These are phyloP conservation scores for Lasioglossum figueresi DNA, from an alignment of 2,888 invertebrate genomes.

Conservation along the genomic window DNA sequence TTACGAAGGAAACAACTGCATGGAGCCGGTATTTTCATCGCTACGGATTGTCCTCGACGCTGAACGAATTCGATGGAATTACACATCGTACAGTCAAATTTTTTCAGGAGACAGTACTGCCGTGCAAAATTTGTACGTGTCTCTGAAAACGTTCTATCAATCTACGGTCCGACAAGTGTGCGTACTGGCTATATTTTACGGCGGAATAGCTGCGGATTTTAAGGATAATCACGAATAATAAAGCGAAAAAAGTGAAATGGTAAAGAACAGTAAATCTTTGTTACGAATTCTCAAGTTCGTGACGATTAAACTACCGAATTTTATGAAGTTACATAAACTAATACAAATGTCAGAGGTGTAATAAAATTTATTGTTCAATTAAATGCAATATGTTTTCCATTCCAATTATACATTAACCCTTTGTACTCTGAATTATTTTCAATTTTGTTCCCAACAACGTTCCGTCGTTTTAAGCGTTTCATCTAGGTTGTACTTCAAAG, in stretches of 20 bases:
- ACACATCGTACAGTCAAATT: not conserved
- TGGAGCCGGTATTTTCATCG: not conserved
- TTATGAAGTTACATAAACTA: not conserved
- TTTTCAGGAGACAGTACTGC: not conserved
- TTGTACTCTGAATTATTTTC: not conserved
- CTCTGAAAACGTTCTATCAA: not conserved
- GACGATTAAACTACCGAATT: not conserved
- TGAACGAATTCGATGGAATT: conserved; percentile 12
- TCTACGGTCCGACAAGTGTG: not conserved
- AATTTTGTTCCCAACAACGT: not conserved
- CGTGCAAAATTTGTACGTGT: not conserved
- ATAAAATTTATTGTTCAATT: not conserved
- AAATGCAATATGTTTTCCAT: not conserved
- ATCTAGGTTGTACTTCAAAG: too few species aligned
- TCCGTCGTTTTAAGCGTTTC: not conserved
- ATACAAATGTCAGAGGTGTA: not conserved
- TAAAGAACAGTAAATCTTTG: not conserved
- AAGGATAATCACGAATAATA: not conserved
- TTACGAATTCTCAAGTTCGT: not conserved
- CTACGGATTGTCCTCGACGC: conserved; percentile 27
- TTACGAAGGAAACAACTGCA: conserved; percentile 38
- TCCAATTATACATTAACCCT: not conserved
- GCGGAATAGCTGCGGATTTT: not conserved
- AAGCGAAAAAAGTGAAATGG: not conserved
- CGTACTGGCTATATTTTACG: not conserved